These are phyloP conservation scores for Oceanodroma tethys DNA, from an alignment of 2,113 vertebrate species.

Conservation along the genomic window DNA sequence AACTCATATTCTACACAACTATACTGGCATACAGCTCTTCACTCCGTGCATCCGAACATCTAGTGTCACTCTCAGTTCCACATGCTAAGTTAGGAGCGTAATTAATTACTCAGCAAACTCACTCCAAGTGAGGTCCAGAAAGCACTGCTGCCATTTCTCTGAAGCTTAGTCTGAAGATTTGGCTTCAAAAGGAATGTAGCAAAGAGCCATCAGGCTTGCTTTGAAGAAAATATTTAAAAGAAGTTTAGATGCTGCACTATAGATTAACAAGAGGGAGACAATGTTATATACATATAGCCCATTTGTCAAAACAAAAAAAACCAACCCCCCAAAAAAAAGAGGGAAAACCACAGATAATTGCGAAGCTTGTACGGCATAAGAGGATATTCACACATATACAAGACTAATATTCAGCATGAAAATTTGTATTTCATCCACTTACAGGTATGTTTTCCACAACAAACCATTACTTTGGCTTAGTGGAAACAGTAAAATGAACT, in stretches of 20 bases:
- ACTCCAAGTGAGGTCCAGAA: background rate
- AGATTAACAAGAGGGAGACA: background rate
- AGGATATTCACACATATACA: background rate
- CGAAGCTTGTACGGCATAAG: background rate
- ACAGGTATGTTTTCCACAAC: background rate
- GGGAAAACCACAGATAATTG: background rate
- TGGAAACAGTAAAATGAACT: background rate
- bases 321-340: rapidly evolving
- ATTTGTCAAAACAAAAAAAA: background rate
- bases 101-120: background rate
- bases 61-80: background rate
- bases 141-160: background rate
- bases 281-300: rapidly evolving
- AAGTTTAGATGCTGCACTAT: background rate
- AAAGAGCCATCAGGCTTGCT: background rate
- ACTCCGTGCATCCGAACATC: background rate
- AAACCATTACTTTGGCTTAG: background rate
- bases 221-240: background rate
- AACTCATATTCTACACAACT: background rate
- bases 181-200: background rate
- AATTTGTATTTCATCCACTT: background rate
- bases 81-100: rapidly evolving
- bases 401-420: background rate
- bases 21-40: background rate
- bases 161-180: background rate